Evolutionary conservation across 2,888 invertebrate genomes (phyloP).

Genomic region (Cephus nigrinus): DNA sequence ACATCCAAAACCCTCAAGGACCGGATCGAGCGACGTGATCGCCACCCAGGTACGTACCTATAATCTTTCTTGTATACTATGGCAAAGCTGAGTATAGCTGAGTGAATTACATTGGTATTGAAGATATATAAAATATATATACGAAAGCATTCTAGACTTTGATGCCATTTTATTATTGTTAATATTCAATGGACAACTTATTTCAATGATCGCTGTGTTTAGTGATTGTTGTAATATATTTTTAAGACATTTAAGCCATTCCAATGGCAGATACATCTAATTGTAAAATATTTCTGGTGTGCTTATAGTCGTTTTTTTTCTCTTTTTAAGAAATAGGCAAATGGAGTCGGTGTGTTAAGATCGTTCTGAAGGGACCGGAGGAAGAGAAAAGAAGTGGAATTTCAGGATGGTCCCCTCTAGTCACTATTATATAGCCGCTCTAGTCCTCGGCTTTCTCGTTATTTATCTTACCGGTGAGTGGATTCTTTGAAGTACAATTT

Average conservation of each 20-base stretch:
- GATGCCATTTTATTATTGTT: background rate
- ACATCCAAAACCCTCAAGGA: background rate
- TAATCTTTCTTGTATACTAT: background rate
- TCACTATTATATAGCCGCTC: background rate
- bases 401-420: conserved; percentile 3
- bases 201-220: background rate
- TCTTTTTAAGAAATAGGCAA: background rate
- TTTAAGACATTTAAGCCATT: background rate
- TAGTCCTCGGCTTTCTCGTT: conserved; percentile 8
- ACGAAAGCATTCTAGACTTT: background rate
- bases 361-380: background rate
- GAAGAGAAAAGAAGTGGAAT: background rate
- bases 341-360: background rate
- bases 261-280: background rate
- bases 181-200: background rate
- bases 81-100: background rate
- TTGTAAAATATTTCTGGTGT: background rate
- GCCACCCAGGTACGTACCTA: background rate
- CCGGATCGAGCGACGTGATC: background rate
- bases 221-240: background rate
- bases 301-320: background rate
- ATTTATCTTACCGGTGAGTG: conserved; percentile 16
- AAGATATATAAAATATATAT: background rate
- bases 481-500: background rate
- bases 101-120: background rate